Evolutionary conservation across 1,140 invertebrate species (phyloP), one percentile per base, ranked within the genome.

Genomic region (Anadara kagoshimensis): DNA sequence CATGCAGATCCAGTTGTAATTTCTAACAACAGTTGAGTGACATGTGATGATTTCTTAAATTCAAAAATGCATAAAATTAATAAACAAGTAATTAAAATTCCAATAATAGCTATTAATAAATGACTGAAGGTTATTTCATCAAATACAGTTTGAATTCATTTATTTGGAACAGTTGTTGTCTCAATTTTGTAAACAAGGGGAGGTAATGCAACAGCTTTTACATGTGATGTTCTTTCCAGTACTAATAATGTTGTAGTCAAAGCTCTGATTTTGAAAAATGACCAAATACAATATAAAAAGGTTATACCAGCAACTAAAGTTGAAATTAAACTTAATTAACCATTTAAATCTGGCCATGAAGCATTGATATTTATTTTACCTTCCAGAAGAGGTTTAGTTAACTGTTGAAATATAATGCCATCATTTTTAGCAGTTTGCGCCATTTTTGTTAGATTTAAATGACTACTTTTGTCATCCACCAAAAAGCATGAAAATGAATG

Each of bases 381-480:
- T 66, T 59, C 58, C 20, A 64, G 57, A 20, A 71, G 47, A 57
- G 69, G 69, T 58, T 71, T 61, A 45, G 58, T 22, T 47, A 57
- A 59, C 22, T 47, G 45, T 56, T 65, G 49, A 65, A 71, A 71
- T 26, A 71, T 57, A 12, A 61, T 29, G 44, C 47, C 59, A 20
- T 71, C 61, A 11, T 61, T 59, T 49, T 59, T 61, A 59, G 67
- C 47, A 36, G 57, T 57, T 18, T 69, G 18, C 18, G 67, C 67
- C 57, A 73, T 72, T 65, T 72, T 72, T 57, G 44, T 58, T 29
- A 66, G 24, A 59, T 54, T 73, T 10, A 73, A 36, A 53, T 73
- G 63, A 29, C 45, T 24, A 51, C 58, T 53, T 59, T 45, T 18
- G 51, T 73, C 62, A 49, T 62, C 61, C 0, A 59, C 70, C 47